Percentiles rank a stretch among this genome's conserved stretches.
Conservation (phyloP, 2,888 invertebrate genomes). For the Metellina segmentata region DNA sequence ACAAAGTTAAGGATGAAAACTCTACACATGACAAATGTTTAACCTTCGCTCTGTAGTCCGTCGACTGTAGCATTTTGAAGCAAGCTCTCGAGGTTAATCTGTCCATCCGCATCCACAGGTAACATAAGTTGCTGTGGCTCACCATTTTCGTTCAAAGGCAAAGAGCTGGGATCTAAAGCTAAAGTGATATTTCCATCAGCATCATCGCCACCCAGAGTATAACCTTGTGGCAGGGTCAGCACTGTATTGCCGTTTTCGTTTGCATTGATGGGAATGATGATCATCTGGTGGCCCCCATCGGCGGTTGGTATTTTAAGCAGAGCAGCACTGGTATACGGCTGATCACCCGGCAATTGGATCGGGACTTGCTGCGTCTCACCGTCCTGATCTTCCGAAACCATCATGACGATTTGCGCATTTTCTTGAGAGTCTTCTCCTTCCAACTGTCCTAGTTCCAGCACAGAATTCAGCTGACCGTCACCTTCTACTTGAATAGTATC, state of each 20-base stretch:
- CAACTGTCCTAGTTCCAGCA: conserved; percentile 51
- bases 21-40: neutral
- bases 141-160: conserved; percentile 59
- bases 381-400: conserved; percentile 66
- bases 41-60: conserved; percentile 56
- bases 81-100: conserved; percentile 66
- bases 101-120: conserved; percentile 74
- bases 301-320: conserved; percentile 75
- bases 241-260: conserved; percentile 73
- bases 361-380: conserved; percentile 69
- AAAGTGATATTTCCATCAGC: conserved; percentile 73
- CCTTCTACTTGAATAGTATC: conserved; percentile 30
- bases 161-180: conserved; percentile 48
- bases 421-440: conserved; percentile 69
- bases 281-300: conserved; percentile 74
- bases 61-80: conserved; percentile 61
- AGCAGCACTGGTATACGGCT: conserved; percentile 70
- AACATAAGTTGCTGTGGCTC: conserved; percentile 69
- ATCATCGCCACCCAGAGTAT: conserved; percentile 70
- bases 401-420: conserved; percentile 71
- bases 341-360: conserved; percentile 68
- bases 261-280: conserved; percentile 74
- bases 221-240: conserved; percentile 72
- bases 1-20: neutral
- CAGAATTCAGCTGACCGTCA: conserved; percentile 37